Conservation (phyloP, 2,797 vertebrate species). For the Sciurus vulgaris region DNA sequence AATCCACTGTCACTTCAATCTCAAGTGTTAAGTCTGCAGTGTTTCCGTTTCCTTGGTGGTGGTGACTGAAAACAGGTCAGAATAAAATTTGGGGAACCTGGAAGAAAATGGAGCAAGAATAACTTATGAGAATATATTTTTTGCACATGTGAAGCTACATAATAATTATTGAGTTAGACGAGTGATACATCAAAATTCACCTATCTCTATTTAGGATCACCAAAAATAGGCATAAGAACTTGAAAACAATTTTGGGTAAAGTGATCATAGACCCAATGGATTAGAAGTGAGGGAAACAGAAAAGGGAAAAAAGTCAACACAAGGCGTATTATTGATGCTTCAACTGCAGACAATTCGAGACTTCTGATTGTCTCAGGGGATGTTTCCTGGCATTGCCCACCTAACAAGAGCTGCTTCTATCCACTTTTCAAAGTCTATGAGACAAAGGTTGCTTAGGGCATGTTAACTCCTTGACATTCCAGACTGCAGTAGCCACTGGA, state of each 20-base stretch:
- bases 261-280: neutral
- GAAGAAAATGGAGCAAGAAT: neutral
- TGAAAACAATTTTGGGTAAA: neutral
- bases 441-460: neutral
- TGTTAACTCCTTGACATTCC: neutral
- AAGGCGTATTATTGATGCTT: neutral
- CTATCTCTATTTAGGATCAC: neutral
- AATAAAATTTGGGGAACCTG: neutral
- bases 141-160: neutral
- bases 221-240: neutral
- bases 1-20: neutral
- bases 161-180: neutral
- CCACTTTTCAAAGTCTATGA: neutral
- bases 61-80: neutral
- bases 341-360: neutral
- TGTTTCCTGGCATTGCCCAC: neutral
- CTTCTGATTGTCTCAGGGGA: neutral
- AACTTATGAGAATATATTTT: neutral
- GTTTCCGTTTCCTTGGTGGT: neutral
- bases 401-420: neutral
- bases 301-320: neutral
- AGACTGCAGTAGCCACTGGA: neutral
- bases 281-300: neutral
- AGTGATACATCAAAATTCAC: neutral
- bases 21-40: neutral